Evolutionary conservation across 2,797 vertebrate species (phyloP), one percentile per base, ranked within the genome.

Genomic region (Cheirogaleus major): DNA sequence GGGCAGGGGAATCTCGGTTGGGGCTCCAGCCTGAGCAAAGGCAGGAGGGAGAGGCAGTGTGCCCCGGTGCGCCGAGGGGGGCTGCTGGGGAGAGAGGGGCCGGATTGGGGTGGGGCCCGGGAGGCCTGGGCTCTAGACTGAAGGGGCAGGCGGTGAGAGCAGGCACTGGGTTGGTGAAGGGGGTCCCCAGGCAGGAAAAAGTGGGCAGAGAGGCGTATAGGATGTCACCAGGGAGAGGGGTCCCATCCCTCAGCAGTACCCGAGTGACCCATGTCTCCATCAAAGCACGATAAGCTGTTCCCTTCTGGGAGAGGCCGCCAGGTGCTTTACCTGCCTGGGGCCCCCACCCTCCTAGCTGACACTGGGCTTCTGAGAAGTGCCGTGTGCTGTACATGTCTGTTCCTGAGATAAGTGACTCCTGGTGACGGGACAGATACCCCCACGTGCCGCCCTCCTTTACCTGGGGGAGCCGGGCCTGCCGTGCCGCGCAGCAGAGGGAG

Each of bases 191-290:
- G 72, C 72, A 84, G 61, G 61, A 52, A 25, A 20, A 25, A 27
- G 23, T 0, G 1, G 57, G 61, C 2, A 22, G 6, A n/a, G 14
- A 67, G 35, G 5, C 23, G 7, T 18, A 4, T 3, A 14, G 15
- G 41, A 65, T 25, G 20, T 48, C 43, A 17, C 45, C 7, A 0
- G 72, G 59, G 1, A 22, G 6, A n/a, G 9, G 41, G 27, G 3
- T 17, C 61, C 20, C 50, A 4, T 20, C 20, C 48, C 10, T 10
- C 23, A 7, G 23, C 48, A 27, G 72, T 10, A 61, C 57, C 8
- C 1, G 5, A 43, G 27, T 3, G 75, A 27, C 61, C 52, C 1
- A 20, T 11, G n/a, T 35, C 14, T 35, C 75, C 23, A 41, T 50
- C 7, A 0, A 35, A 32, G 7, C 4, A 0, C 59, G 30, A 17